These are phyloP conservation scores for Paraescarpia echinospica DNA, from an alignment of 1,140 invertebrate species.

Conservation along the genomic window DNA sequence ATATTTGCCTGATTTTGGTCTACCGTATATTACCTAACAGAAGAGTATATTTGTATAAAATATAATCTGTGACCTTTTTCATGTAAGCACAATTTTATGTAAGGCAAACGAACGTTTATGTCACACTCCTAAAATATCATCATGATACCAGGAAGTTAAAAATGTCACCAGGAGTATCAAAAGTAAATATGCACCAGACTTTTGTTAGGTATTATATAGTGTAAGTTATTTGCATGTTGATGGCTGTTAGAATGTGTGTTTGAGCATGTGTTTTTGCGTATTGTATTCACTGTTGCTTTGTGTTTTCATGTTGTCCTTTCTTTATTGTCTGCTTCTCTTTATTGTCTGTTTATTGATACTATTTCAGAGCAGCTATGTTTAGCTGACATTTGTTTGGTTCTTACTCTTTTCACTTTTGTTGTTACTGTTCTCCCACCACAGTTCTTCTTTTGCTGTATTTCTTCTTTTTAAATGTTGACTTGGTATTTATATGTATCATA, in stretches of 20 bases:
- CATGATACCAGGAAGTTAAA: background rate
- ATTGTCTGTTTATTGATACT: background rate
- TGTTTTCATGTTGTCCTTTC: background rate
- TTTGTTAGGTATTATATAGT: background rate
- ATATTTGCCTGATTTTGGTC: background rate
- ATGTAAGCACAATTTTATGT: background rate
- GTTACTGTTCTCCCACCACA: background rate
- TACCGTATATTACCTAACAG: background rate
- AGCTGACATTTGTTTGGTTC: background rate
- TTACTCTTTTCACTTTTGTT: background rate
- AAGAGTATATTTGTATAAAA: background rate
- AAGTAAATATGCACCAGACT: background rate
- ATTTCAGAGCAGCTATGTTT: background rate
- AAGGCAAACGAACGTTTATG: too few species aligned
- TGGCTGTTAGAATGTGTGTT: background rate
- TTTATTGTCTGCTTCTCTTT: background rate
- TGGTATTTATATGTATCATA: background rate
- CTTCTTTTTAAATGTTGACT: background rate
- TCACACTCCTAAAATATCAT: too few species aligned
- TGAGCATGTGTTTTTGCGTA: background rate
- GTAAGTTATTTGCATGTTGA: background rate
- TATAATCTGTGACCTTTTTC: background rate
- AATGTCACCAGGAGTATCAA: background rate
- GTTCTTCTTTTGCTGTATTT: background rate
- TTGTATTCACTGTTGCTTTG: background rate